Conservation (phyloP, 2,113 vertebrate genomes). For the Astatotilapia flaviijosephi region DNA sequence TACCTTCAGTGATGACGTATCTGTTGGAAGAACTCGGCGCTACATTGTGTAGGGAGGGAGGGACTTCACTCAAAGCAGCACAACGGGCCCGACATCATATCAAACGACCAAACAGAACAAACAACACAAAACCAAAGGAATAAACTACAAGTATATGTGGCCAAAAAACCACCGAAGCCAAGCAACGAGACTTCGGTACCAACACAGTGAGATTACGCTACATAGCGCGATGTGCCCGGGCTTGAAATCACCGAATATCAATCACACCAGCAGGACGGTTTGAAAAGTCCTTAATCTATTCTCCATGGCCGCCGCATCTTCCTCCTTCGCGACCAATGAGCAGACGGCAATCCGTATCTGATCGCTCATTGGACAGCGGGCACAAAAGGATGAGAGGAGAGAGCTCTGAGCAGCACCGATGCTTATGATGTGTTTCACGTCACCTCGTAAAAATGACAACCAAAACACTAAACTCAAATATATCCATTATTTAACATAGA, state of each 20-base stretch:
- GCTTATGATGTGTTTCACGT: background rate
- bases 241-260: background rate
- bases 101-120: background rate
- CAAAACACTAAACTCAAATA: background rate
- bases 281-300: constrained; percentile 5
- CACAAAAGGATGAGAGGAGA: constrained; percentile 64
- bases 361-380: constrained; percentile 46
- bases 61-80: constrained; percentile 18
- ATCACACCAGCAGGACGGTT: background rate
- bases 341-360: background rate
- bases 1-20: constrained; percentile 27
- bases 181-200: rapidly evolving
- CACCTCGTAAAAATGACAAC: background rate
- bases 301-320: constrained; percentile 49
- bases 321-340: constrained; percentile 56
- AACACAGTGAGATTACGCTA: background rate
- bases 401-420: background rate
- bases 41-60: constrained; percentile 40
- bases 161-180: background rate
- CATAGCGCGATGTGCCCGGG: background rate
- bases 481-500: background rate
- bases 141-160: background rate
- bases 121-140: background rate
- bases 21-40: background rate
- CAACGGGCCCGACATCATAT: constrained; percentile 31